A percentile compares a stretch with the other conserved stretches of the same genome.
phyloP scores from a whole-genome alignment of 2,113 vertebrate species.

The Cynopterus brachyotis region DNA sequence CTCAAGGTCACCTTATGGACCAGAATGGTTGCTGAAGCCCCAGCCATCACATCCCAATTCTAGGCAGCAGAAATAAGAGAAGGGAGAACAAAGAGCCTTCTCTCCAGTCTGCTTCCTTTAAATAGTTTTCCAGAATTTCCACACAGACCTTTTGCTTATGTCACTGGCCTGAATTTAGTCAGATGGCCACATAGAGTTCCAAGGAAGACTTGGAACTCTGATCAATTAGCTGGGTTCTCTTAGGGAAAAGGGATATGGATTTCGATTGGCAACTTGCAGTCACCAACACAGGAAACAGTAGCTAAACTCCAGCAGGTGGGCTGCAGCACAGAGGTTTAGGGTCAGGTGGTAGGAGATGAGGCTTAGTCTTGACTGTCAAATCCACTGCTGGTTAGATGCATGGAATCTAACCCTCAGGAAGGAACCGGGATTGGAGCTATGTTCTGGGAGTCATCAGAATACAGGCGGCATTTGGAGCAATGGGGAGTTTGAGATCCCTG shows the following conservation, averaged over 20 bases:
- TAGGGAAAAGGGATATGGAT: background rate
- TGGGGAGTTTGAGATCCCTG: background rate
- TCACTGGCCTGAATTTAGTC: background rate
- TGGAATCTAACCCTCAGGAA: background rate
- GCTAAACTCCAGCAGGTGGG: background rate
- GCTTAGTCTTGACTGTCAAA: background rate
- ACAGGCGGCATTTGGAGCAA: background rate
- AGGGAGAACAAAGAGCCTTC: background rate
- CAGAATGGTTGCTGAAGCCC: constrained; percentile 4
- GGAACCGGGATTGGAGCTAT: background rate
- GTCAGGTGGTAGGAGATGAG: background rate
- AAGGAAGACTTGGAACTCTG: background rate
- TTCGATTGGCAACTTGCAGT: background rate
- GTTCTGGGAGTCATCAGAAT: background rate
- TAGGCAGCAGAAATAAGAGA: background rate
- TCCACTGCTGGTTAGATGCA: background rate
- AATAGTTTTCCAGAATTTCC: background rate
- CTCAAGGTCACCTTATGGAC: background rate
- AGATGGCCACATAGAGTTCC: background rate
- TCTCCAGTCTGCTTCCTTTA: background rate
- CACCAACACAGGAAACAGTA: background rate
- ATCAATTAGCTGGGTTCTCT: background rate
- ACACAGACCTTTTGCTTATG: background rate
- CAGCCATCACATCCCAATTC: background rate
- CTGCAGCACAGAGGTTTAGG: background rate